Base-by-base conservation (phyloP, 2,113 vertebrate species). In the Lipotes vexillifer region DNA sequence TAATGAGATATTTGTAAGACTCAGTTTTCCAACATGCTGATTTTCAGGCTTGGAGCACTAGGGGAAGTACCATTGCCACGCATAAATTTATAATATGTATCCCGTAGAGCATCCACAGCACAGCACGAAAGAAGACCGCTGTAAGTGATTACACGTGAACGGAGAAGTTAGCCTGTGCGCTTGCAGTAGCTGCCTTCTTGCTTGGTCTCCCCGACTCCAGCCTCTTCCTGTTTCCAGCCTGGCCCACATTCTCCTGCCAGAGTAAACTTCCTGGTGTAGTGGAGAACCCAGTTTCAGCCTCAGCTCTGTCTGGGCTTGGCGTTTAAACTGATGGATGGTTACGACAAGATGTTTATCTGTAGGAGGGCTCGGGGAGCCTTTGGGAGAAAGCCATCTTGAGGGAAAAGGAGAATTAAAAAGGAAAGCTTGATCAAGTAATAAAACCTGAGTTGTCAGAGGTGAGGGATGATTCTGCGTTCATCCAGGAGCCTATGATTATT, bases 181-280 rank as follows among this genome's bases (percentile, higher is more conserved):
- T 33, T 72, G 71, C 27, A 3, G 78, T 65, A 33, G 69, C 90
- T 97, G 90, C 89, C 93, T 95, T 68, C 82, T 36, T n/a, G 13
- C 4, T 95, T 81, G 78, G 82, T 41, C 96, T 97, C 83, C 86
- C 83, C 11, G 68, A 66, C 87, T 97, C 92, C 71, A 95, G 87
- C 80, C 55, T 96, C 68, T 97, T 96, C 83, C 97, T 97, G 92
- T 84, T 95, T 93, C 93, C 78, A 91, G 92, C 52, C 83, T 88
- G 93, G 17, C 69, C 77, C 59, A 36, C 38, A 6, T 65, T 63
- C 83, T 96, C 38, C 77, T 97, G 95, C 97, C 97, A 92, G 96
- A 90, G 92, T 94, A 97, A 96, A 97, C 90, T 96, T 98, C 95
- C 96, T 68, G 78, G 74, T 44, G 81, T 20, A 4, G 49, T 12